Conservation (phyloP, 2,888 invertebrate genomes). For the Trissolcus japonicus region DNA sequence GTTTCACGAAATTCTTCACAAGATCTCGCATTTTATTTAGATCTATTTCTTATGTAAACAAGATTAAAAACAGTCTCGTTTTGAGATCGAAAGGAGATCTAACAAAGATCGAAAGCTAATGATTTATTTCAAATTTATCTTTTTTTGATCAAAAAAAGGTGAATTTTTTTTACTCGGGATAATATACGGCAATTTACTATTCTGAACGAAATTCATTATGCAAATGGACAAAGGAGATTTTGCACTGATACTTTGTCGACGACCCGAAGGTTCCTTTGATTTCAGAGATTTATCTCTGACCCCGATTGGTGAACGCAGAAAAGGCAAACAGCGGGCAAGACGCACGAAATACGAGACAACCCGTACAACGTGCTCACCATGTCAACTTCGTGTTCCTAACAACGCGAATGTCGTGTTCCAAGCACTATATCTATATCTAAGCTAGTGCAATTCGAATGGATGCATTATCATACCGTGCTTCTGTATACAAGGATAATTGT, state of each 20-base stretch:
- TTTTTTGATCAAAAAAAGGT: too few species aligned
- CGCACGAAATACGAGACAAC: constrained; percentile 30
- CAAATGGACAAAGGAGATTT: too few species aligned
- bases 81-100: too few species aligned
- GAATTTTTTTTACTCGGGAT: too few species aligned
- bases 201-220: not conserved
- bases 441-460: constrained; percentile 32
- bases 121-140: too few species aligned
- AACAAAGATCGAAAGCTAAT: too few species aligned
- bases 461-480: constrained; percentile 50
- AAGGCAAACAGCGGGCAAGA: constrained; percentile 27
- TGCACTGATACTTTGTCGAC: not conserved
- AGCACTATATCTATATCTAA: constrained; percentile 45
- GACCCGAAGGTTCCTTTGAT: not conserved
- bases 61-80: too few species aligned
- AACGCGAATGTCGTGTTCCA: constrained; percentile 35
- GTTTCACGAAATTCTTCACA: too few species aligned
- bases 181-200: not conserved
- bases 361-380: constrained; percentile 33
- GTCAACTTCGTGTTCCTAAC: constrained; percentile 42
- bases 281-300: constrained; percentile 8
- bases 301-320: constrained; percentile 12
- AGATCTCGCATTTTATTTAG: too few species aligned
- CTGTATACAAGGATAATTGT: constrained; percentile 40
- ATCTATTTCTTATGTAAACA: too few species aligned